These are phyloP conservation scores for Saccopteryx leptura DNA, from an alignment of 2,113 vertebrate genomes.

Conservation along the genomic window DNA sequence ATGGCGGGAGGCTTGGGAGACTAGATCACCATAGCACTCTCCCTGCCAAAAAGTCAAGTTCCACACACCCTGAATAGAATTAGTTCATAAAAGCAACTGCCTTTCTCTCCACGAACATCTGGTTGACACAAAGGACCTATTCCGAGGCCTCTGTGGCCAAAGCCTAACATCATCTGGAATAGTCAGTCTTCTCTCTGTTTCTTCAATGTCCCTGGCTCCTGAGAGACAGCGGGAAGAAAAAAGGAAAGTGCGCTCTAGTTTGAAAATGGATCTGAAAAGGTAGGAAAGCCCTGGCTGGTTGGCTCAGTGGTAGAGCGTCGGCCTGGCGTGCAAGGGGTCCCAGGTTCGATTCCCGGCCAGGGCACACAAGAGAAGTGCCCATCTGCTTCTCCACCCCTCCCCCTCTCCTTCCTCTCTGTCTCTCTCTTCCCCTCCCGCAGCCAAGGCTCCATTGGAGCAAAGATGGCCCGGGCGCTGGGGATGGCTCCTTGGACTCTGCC, in stretches of 20 bases:
- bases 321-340: too few species aligned
- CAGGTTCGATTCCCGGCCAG: too few species aligned
- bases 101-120: not conserved
- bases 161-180: not conserved
- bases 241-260: not conserved
- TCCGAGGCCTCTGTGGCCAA: not conserved
- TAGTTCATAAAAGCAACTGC: not conserved
- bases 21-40: not conserved
- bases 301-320: too few species aligned
- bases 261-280: not conserved
- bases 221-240: not conserved
- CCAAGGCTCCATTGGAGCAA: too few species aligned
- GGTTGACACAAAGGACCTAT: not conserved
- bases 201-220: not conserved
- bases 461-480: too few species aligned
- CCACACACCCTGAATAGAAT: not conserved
- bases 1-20: not conserved
- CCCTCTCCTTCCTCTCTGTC: too few species aligned
- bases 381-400: too few species aligned
- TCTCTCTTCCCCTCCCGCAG: too few species aligned
- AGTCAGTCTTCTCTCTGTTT: not conserved
- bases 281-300: not conserved
- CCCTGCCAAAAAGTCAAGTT: not conserved
- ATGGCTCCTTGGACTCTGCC: too few species aligned
- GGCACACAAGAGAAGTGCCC: too few species aligned